Evolutionary conservation across 2,888 invertebrate species (phyloP).

Genomic region (Hartigia nigra): DNA sequence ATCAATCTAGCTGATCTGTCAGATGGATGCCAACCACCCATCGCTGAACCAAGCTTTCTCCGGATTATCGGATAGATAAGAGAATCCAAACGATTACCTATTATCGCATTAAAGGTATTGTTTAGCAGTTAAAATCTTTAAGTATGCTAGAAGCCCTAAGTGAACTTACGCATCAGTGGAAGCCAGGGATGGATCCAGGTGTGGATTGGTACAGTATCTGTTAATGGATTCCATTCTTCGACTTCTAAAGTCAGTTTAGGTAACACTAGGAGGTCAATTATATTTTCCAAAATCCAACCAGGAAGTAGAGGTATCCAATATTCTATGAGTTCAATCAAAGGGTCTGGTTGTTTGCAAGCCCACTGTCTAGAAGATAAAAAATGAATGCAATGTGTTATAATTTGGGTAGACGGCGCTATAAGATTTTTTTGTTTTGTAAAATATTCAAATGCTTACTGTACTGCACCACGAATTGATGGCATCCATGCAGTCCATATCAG

Average conservation of each 20-base stretch:
- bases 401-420: slow-evolving; percentile 14
- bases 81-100: slow-evolving; percentile 68
- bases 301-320: slow-evolving; percentile 86
- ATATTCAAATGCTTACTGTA: slow-evolving; percentile 71
- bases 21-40: slow-evolving; percentile 95
- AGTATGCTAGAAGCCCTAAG: not conserved
- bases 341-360: slow-evolving; percentile 84
- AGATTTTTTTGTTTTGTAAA: slow-evolving; percentile 18
- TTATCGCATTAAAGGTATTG: slow-evolving; percentile 6
- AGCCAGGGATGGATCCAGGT: slow-evolving; percentile 99
- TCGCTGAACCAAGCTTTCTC: slow-evolving; percentile 88
- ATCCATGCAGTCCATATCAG: slow-evolving; percentile 92
- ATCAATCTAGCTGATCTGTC: slow-evolving; percentile 93
- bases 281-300: slow-evolving; percentile 83
- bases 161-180: slow-evolving; percentile 76
- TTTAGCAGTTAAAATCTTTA: not conserved
- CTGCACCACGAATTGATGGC: slow-evolving; percentile 80
- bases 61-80: slow-evolving; percentile 90
- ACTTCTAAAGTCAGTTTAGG: slow-evolving; percentile 82
- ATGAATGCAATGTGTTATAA: slow-evolving; percentile 7
- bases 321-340: slow-evolving; percentile 82
- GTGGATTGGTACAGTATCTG: slow-evolving; percentile 95
- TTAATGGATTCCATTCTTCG: slow-evolving; percentile 93
- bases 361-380: slow-evolving; percentile 71
- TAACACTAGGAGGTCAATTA: slow-evolving; percentile 84